Evolutionary conservation across 2,113 vertebrate species (phyloP).

Genomic region (Ammodramus savannarum): DNA sequence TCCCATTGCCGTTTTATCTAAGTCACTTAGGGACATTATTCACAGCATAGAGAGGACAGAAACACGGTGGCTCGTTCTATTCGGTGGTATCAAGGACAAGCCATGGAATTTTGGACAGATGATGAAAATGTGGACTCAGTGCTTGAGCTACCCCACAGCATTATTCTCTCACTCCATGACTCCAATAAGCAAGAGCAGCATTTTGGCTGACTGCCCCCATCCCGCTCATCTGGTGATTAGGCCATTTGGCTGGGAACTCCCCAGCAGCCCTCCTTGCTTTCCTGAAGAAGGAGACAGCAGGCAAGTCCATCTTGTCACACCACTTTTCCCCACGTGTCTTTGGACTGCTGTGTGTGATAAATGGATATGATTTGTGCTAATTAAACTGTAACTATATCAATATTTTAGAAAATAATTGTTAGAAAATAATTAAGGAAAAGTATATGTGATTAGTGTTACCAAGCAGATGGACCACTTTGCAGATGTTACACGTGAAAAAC

Average conservation of each 20-base stretch:
- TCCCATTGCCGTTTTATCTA: neutral
- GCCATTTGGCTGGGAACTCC: neutral
- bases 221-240: accelerated
- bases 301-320: neutral
- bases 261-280: neutral
- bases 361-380: no score
- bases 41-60: neutral
- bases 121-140: accelerated
- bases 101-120: neutral
- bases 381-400: no score
- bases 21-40: neutral
- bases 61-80: accelerated
- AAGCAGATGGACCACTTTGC: no score
- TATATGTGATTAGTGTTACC: no score
- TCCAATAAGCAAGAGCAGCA: neutral
- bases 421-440: no score
- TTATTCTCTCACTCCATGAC: neutral
- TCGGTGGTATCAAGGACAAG: neutral
- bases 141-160: accelerated
- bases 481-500: no score
- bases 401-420: no score
- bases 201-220: neutral
- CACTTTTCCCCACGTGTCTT: neutral
- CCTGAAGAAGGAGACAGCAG: neutral
- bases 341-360: neutral